Evolutionary conservation across 2,888 invertebrate species (phyloP), one percentile per base, ranked within the genome.

Genomic region (Protonemura montana): DNA sequence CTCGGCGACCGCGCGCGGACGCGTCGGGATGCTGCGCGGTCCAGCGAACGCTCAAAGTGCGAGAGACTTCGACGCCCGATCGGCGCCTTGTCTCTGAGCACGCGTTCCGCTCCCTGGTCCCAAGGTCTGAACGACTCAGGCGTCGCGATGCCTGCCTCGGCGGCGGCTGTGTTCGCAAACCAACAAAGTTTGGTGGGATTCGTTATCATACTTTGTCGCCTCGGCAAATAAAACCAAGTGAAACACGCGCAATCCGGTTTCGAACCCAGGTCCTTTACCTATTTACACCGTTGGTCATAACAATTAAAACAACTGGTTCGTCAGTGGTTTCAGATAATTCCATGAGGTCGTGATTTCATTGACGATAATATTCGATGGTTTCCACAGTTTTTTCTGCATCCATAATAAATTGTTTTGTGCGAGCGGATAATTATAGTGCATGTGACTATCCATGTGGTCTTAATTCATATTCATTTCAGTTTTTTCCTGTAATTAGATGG

Each of bases 251-350:
- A 16, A 83, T 30, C 82, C 35, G 82, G 82, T 83, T 83, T 26
- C n/a, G 0, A 26, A 83, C 25, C 21, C 41, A 83, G 82, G 82
- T 83, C 82, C 82, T 83, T 83, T 83, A 83, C 82, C 82, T 41
- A n/a, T 30, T 21, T 82, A 21, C 82, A 29, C 30, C 41, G 82
- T 7, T 26, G 26, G 30, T 30, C 35, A 21, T 13, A 25, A 78
- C 28, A 78, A 78, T 78, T 78, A 78, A 78, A 78, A 78, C 27
- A 59, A 59, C 59, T 59, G 59, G 59, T 59, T 59, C 59, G 41
- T 13, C 6, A 59, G 21, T 2, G 59, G 21, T 59, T 59, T 13
- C 59, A 59, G 13, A 2, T 59, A 7, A 59, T 7, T 59, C 59
- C 21, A 21, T 59, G 59, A 35, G 35, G 16, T 59, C 16, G 21